Evolutionary conservation across 1,140 invertebrate species (phyloP).

Genomic region (Trialeurodes vaporariorum): DNA sequence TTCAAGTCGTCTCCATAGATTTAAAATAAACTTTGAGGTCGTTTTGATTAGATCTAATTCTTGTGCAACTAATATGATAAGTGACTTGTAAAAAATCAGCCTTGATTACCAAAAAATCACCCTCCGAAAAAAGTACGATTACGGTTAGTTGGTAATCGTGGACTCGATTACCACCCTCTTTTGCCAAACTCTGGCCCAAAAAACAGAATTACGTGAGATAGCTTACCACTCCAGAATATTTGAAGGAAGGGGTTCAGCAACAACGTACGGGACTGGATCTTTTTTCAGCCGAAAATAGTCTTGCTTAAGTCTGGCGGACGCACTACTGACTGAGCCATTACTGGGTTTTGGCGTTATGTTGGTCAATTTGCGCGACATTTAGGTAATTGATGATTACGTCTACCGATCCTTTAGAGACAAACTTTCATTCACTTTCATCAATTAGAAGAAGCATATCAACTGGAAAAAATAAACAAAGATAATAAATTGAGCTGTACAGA

Average conservation of each 20-base stretch:
- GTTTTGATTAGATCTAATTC: too few relatives aligned
- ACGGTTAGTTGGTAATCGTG: too few relatives aligned
- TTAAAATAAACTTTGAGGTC: too few relatives aligned
- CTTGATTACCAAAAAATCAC: too few relatives aligned
- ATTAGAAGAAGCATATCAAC: neutral
- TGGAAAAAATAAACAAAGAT: neutral
- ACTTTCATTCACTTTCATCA: neutral
- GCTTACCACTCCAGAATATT: slow-evolving; percentile 93
- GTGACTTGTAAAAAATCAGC: too few relatives aligned
- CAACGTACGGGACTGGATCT: slow-evolving; percentile 91
- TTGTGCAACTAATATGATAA: too few relatives aligned
- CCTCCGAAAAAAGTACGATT: too few relatives aligned
- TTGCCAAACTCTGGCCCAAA: too few relatives aligned
- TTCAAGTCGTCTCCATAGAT: too few relatives aligned
- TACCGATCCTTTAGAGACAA: neutral
- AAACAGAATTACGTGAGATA: too few relatives aligned
- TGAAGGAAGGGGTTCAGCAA: slow-evolving; percentile 82
- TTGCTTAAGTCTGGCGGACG: slow-evolving; percentile 81
- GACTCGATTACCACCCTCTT: too few relatives aligned
- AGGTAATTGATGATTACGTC: neutral
- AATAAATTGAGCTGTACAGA: too few relatives aligned
- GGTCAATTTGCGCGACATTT: neutral
- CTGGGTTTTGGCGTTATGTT: neutral
- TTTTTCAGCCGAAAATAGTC: slow-evolving; percentile 89
- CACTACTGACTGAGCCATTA: slow-evolving; percentile 35